phyloP scores from a whole-genome alignment of 2,888 invertebrate species.

The Eupithecia abbreviata region DNA sequence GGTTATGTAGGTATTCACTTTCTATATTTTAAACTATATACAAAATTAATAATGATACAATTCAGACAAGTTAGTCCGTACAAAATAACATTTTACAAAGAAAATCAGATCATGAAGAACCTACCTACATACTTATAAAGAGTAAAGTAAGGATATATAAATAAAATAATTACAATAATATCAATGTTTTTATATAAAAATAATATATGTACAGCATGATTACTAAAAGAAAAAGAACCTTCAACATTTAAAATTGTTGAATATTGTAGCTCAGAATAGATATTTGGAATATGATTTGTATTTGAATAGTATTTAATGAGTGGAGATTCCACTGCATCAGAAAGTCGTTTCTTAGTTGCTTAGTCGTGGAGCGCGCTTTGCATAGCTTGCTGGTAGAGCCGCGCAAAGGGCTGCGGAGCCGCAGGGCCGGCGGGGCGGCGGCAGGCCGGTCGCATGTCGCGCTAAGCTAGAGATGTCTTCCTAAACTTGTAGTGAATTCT shows the following conservation, averaged over 20 bases:
- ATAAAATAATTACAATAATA: conserved; percentile 8
- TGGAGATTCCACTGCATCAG: neutral
- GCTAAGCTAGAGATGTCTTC: conserved; percentile 42
- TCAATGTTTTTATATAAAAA: conserved; percentile 2
- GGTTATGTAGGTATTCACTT: neutral
- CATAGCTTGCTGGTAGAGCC: conserved; percentile 19
- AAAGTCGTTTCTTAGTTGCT: conserved; percentile 37
- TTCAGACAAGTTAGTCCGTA: conserved; percentile 4
- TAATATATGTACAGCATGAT: conserved; percentile 3
- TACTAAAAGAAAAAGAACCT: neutral
- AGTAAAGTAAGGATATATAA: conserved; percentile 21
- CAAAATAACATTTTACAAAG: conserved; percentile 13
- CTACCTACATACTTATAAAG: neutral
- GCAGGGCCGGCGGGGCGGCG: conserved; percentile 13
- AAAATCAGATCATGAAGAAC: neutral
- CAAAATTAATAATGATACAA: neutral
- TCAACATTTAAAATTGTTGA: neutral
- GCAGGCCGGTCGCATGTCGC: conserved; percentile 18
- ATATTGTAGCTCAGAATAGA: conserved; percentile 9
- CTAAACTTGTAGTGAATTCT: conserved; percentile 39
- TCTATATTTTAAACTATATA: neutral
- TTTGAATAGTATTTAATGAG: neutral
- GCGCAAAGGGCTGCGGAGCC: conserved; percentile 14
- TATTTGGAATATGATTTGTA: neutral
- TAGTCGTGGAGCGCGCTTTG: conserved; percentile 25